Conservation (phyloP, 2,113 vertebrate species). For the Austrofundulus limnaeus region DNA sequence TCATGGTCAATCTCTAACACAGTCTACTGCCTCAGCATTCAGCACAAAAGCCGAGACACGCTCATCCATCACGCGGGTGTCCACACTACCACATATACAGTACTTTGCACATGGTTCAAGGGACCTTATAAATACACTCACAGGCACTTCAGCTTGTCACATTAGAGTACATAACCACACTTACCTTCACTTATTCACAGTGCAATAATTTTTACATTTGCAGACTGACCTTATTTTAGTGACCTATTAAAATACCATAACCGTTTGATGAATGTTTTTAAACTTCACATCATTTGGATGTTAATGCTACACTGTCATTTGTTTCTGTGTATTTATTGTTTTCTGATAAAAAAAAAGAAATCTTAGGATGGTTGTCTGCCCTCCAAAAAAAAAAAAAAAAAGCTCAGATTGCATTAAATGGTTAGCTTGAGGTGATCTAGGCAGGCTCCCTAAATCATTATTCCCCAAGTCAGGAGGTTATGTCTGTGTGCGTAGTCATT, state of each 20-base stretch:
- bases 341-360: no score
- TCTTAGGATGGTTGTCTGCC: no score
- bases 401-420: no score
- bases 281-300: background rate
- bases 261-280: background rate
- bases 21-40: conserved; percentile 6
- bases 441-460: no score
- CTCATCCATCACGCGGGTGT: conserved; percentile 57
- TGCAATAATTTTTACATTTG: background rate
- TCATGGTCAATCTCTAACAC: conserved; percentile 28
- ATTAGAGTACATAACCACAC: conserved; percentile 12
- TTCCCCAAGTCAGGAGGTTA: no score
- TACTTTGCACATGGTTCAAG: conserved; percentile 1
- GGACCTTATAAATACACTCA: conserved; percentile 8
- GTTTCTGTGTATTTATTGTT: no score
- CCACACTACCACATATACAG: conserved; percentile 10
- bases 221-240: background rate
- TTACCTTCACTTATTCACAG: background rate
- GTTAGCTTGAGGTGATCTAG: no score
- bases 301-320: no score
- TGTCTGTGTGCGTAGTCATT: no score
- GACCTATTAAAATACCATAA: background rate
- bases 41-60: conserved; percentile 14
- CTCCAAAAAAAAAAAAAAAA: no score
- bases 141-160: background rate